Evolutionary conservation across 2,113 vertebrate genomes (phyloP).

Genomic region (Ailuropoda melanoleuca): DNA sequence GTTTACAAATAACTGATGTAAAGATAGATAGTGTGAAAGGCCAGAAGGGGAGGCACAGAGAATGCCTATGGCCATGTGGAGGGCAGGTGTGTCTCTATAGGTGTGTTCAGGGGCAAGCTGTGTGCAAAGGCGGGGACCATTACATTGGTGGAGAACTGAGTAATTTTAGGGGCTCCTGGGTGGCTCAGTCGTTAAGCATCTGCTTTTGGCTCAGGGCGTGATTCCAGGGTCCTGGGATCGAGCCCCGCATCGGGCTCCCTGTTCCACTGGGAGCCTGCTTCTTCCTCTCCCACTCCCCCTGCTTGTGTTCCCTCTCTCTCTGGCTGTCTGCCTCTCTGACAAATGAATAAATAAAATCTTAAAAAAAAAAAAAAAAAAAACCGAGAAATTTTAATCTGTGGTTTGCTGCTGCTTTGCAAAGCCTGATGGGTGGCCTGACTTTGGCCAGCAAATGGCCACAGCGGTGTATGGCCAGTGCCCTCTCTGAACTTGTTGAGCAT

Average conservation of each 20-base stretch:
- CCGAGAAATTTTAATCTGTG: neutral
- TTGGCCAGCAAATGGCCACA: too few species aligned
- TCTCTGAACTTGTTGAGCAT: neutral
- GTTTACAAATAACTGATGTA: neutral
- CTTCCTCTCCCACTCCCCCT: too few species aligned
- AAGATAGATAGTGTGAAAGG: neutral
- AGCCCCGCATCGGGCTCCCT: too few species aligned
- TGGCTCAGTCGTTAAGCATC: too few species aligned
- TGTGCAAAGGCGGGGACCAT: neutral
- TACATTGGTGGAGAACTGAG: neutral
- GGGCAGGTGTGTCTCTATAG: neutral
- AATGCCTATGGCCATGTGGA: neutral
- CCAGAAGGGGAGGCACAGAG: neutral
- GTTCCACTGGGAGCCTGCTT: too few species aligned
- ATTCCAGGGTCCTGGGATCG: too few species aligned
- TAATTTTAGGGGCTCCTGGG: too few species aligned
- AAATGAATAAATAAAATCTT: too few species aligned
- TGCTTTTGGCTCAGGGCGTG: too few species aligned
- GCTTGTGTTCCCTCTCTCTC: too few species aligned
- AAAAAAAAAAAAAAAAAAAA: too few species aligned
- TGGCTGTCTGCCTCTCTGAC: too few species aligned
- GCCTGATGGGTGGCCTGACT: neutral
- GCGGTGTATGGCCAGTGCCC: neutral
- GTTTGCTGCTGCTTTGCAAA: neutral
- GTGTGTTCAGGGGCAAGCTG: neutral